Percentiles rank a stretch among this genome's conserved stretches.
Evolutionary conservation across 2,888 invertebrate species (phyloP).

Genomic region (Phorcus lineatus): DNA sequence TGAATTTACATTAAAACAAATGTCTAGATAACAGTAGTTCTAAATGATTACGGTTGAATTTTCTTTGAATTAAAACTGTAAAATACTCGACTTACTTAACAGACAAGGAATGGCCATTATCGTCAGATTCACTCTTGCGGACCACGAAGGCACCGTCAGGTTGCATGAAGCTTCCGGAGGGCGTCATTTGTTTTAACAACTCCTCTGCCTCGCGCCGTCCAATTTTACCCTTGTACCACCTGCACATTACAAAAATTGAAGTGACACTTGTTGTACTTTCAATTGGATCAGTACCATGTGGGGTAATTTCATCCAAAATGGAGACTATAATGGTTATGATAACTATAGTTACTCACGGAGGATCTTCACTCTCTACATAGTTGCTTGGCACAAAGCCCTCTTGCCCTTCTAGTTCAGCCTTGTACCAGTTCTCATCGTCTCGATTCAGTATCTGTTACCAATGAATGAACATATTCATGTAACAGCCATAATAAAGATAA

Average conservation of each 20-base stretch:
- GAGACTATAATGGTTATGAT: background rate
- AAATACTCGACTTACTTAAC: slow-evolving; percentile 88
- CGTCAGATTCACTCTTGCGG: slow-evolving; percentile 98
- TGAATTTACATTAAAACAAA: too few relatives aligned
- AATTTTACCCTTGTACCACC: slow-evolving; percentile 98
- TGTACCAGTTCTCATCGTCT: slow-evolving; percentile 18
- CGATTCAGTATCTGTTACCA: slow-evolving; percentile 16
- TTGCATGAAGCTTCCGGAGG: slow-evolving; percentile 70
- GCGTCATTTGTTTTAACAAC: slow-evolving; percentile 89
- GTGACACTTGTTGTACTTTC: too few relatives aligned
- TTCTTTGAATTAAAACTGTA: too few relatives aligned
- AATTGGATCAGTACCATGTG: too few relatives aligned
- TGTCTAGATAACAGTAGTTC: too few relatives aligned
- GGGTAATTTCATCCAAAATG: too few relatives aligned
- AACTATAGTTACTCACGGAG: slow-evolving; percentile 20
- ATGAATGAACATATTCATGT: background rate
- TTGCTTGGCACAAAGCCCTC: slow-evolving; percentile 13
- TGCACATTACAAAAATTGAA: slow-evolving; percentile 71
- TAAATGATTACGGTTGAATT: too few relatives aligned
- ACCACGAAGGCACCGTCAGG: slow-evolving; percentile 97
- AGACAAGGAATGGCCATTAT: slow-evolving; percentile 98
- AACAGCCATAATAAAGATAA: too few relatives aligned
- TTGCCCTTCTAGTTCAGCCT: slow-evolving; percentile 17
- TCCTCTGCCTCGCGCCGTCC: slow-evolving; percentile 97
- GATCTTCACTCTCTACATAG: slow-evolving; percentile 11